Base-by-base conservation (phyloP, 2,113 vertebrate species). In the Stomatorhinus ivindoensis region DNA sequence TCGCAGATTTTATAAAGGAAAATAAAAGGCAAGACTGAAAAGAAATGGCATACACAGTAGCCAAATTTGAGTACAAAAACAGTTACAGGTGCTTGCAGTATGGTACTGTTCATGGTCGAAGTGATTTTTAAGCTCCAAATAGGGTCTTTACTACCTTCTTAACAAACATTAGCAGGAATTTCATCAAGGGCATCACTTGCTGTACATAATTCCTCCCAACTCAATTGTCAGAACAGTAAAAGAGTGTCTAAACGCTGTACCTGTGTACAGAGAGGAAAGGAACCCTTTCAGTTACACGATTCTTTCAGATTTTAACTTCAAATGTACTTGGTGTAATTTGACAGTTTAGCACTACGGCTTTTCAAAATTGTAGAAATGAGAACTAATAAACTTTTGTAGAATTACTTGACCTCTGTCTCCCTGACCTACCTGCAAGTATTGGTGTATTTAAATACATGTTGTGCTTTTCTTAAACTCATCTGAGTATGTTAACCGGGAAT, bases 311-410 rank as follows among this genome's bases (percentile, higher is more conserved):
- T 87, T 89, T 55, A 87, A 87, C 85, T 84, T 47, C 6, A 84
- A 47, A 31, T 87, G 85, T 89, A 89, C 10, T 87, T 87, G 42
- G 50, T 89, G 83, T 76, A 44, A 87, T 89, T 73, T 89, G 89
- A 39, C 76, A 76, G 17, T 89, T 89, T 61, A 58, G 83, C 19
- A 73, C 44, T 86, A 19, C 31, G 1, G 44, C 89, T 73, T 86
- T 58, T 69, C 84, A 89, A 19, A 83, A 69, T 47, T 53, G 83
- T 61, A 89, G 80, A 89, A 50, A 44, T 46, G 39, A 89, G n/a
- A 69, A 48, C 42, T 89, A 86, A 86, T 89, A 86, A 89, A 89
- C 46, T 89, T 89, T 89, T 89, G 61, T 80, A 89, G 73, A 51
- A 53, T 82, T 82, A 73, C 48, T 55, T 44, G 86, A 35, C 46